Conservation (phyloP, 2,888 invertebrate genomes). For the Geotrupes spiniger region DNA sequence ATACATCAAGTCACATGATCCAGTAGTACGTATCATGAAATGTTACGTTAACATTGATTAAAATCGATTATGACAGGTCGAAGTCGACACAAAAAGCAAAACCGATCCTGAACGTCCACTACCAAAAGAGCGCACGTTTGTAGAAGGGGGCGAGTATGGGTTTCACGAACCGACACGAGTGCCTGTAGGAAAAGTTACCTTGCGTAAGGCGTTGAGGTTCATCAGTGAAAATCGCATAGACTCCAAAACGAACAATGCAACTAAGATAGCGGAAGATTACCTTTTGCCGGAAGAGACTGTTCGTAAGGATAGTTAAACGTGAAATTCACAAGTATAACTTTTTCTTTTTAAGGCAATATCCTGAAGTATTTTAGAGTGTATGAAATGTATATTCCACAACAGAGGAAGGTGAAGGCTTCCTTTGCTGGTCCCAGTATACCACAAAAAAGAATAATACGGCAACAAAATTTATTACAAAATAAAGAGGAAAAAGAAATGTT, state of each 20-base stretch:
- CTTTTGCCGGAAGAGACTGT: slow-evolving; percentile 63
- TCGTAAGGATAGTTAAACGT: slow-evolving; percentile 45
- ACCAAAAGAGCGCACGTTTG: slow-evolving; percentile 56
- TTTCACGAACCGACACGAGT: slow-evolving; percentile 63
- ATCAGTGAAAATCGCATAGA: slow-evolving; percentile 63
- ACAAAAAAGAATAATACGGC: slow-evolving; percentile 20
- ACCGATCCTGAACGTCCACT: slow-evolving; percentile 53
- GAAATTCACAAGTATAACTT: slow-evolving; percentile 12
- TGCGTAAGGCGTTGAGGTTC: slow-evolving; percentile 64
- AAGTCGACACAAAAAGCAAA: slow-evolving; percentile 37
- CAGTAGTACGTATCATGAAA: slow-evolving; percentile 26
- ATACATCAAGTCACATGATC: slow-evolving; percentile 67
- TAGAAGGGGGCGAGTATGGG: slow-evolving; percentile 63
- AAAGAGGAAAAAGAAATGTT: neutral
- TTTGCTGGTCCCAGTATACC: slow-evolving; percentile 44
- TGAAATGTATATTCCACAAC: slow-evolving; percentile 61
- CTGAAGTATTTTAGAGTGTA: slow-evolving; percentile 66
- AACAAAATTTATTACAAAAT: slow-evolving; percentile 10
- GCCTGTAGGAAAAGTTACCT: slow-evolving; percentile 62
- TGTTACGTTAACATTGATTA: neutral
- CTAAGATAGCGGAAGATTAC: slow-evolving; percentile 66
- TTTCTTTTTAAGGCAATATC: slow-evolving; percentile 49
- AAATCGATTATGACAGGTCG: slow-evolving; percentile 34
- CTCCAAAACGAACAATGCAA: slow-evolving; percentile 56
- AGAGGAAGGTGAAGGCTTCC: slow-evolving; percentile 35